Evolutionary conservation across 2,888 invertebrate genomes (phyloP).

Genomic region (Frankliniella fusca): DNA sequence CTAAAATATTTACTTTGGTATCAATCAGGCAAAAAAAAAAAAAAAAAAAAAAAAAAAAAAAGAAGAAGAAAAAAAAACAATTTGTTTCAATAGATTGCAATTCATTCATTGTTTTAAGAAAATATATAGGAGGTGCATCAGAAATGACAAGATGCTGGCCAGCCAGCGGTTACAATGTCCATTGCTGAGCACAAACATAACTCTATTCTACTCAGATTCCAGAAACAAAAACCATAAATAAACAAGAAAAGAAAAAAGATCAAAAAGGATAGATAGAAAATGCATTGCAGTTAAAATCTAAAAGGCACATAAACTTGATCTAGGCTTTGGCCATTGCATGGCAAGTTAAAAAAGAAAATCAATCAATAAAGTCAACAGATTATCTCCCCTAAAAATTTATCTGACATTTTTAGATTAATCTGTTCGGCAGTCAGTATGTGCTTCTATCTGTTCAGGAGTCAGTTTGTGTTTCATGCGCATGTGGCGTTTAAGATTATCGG

Average conservation of each 20-base stretch:
- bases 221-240: no score
- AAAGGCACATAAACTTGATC: background rate
- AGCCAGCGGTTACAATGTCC: background rate
- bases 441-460: conserved; percentile 46
- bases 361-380: background rate
- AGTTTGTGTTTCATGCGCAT: conserved; percentile 58
- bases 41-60: no score
- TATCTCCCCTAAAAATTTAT: conserved; percentile 27
- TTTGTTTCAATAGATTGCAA: background rate
- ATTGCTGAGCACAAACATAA: background rate
- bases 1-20: conserved; percentile 11
- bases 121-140: background rate
- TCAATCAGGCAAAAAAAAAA: background rate
- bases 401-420: background rate
- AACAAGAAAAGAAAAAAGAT: no score
- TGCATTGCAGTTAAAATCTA: background rate
- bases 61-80: no score
- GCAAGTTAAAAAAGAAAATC: background rate
- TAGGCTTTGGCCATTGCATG: background rate
- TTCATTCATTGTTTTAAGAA: background rate
- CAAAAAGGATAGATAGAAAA: background rate
- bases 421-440: conserved; percentile 45
- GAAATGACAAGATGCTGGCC: background rate
- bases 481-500: conserved; percentile 64
- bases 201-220: background rate